Conservation (phyloP, 2,888 invertebrate genomes). For the Ormyrus thymus region DNA sequence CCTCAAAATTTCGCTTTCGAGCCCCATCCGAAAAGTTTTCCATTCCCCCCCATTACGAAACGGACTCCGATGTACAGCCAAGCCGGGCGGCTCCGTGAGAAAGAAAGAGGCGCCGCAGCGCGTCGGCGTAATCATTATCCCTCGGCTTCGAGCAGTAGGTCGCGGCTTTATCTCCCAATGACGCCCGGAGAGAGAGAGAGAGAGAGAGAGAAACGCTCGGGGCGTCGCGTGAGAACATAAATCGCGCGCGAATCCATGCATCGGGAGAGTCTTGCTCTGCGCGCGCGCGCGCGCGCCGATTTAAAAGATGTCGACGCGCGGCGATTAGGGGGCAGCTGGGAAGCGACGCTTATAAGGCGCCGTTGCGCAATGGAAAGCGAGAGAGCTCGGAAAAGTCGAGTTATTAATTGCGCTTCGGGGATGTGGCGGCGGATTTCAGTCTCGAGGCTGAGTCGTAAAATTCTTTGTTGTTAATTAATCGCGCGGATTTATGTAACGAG, state of each 20-base stretch:
- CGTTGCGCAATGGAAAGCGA: neutral
- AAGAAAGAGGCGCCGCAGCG: neutral
- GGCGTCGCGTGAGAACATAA: slow-evolving; percentile 5
- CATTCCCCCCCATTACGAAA: too few relatives aligned
- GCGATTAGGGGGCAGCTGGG: neutral
- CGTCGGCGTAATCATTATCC: neutral
- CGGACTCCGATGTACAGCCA: too few relatives aligned
- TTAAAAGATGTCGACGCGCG: neutral
- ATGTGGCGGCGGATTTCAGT: too few relatives aligned
- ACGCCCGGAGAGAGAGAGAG: neutral
- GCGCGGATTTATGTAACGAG: too few relatives aligned
- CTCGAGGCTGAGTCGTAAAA: too few relatives aligned
- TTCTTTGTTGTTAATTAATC: too few relatives aligned
- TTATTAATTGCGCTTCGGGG: too few relatives aligned
- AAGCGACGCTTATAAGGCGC: neutral
- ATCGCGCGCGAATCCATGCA: neutral
- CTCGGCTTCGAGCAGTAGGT: neutral
- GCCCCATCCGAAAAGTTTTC: slow-evolving; percentile 7
- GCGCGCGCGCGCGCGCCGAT: too few relatives aligned
- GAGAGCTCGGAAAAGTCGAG: too few relatives aligned
- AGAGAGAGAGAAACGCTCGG: neutral
- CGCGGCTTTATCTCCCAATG: neutral
- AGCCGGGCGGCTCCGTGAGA: slow-evolving; percentile 8
- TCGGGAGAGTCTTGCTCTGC: too few relatives aligned
- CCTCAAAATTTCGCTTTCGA: neutral